Percentiles rank a stretch among this genome's conserved stretches.
Evolutionary conservation across 2,888 invertebrate genomes (phyloP).

Genomic region (Ecdyonurus torrentis): DNA sequence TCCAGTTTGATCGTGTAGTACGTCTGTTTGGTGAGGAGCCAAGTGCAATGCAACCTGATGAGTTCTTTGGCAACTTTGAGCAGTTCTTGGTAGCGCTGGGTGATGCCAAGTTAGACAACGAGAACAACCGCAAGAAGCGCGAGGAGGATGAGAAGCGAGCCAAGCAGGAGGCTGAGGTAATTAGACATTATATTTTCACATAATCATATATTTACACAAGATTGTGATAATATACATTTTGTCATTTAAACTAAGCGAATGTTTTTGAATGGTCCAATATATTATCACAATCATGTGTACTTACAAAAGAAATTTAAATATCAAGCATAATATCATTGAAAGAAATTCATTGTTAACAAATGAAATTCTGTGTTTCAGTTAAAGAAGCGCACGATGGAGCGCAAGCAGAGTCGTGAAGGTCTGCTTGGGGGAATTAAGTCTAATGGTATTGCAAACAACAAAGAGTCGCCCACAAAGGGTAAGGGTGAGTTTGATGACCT

Average conservation of each 20-base stretch:
- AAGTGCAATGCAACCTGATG: slow-evolving; percentile 64
- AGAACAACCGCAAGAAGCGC: slow-evolving; percentile 60
- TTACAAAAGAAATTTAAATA: no score
- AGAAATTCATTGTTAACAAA: no score
- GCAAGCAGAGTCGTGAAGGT: slow-evolving; percentile 64
- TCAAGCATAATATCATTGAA: no score
- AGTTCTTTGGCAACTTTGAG: slow-evolving; percentile 86
- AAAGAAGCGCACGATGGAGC: slow-evolving; percentile 72
- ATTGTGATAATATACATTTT: not conserved
- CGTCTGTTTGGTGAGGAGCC: slow-evolving; percentile 78
- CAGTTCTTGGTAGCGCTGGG: slow-evolving; percentile 63
- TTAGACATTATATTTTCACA: slow-evolving; percentile 8
- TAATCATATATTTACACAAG: not conserved
- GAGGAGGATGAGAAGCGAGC: slow-evolving; percentile 83
- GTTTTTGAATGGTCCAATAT: no score
- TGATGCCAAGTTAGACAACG: slow-evolving; percentile 79
- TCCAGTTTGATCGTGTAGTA: slow-evolving; percentile 75
- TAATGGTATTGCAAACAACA: slow-evolving; percentile 43
- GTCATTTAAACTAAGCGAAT: not conserved
- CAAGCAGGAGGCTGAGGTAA: slow-evolving; percentile 70
- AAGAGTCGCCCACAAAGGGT: slow-evolving; percentile 32
- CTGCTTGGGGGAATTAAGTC: slow-evolving; percentile 23
- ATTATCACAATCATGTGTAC: no score
- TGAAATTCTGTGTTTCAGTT: slow-evolving; percentile 34
- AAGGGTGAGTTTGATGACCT: slow-evolving; percentile 92